phyloP scores from a whole-genome alignment of 2,888 invertebrate species.

The Eretmocerus hayati region DNA sequence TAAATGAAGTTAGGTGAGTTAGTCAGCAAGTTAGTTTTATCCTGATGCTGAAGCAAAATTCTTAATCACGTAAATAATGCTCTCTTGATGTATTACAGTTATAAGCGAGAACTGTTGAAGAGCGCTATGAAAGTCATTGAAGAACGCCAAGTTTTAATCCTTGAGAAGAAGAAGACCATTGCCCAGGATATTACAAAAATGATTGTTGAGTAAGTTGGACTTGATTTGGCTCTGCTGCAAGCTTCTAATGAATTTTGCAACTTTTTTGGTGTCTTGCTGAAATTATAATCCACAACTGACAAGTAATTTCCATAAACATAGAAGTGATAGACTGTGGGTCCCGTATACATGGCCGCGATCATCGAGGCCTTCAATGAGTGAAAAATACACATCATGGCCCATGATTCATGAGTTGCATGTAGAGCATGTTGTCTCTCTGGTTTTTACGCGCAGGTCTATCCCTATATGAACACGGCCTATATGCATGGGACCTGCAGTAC shows the following conservation, averaged over 20 bases:
- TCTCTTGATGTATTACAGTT: constrained; percentile 28
- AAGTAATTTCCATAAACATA: not conserved
- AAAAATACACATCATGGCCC: no score
- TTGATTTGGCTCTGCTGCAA: not conserved
- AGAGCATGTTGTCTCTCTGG: no score
- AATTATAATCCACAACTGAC: no score
- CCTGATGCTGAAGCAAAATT: no score
- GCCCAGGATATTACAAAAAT: constrained; percentile 82
- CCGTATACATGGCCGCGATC: no score
- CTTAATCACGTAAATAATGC: not conserved
- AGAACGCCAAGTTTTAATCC: constrained; percentile 76
- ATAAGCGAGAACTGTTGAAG: constrained; percentile 41
- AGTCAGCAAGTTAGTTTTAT: constrained; percentile 1
- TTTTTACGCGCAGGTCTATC: no score
- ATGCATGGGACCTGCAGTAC: no score
- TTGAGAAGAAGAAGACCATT: constrained; percentile 76
- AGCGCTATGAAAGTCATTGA: constrained; percentile 66
- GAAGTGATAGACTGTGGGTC: no score
- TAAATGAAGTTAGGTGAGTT: constrained; percentile 61
- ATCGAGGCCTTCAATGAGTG: no score
- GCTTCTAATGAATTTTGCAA: not conserved
- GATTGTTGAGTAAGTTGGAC: constrained; percentile 65
- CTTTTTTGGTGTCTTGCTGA: not conserved
- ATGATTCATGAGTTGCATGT: no score
- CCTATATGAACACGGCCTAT: no score